These are phyloP conservation scores for Hipposideros larvatus DNA, from an alignment of 2,797 vertebrate species.

Conservation along the genomic window DNA sequence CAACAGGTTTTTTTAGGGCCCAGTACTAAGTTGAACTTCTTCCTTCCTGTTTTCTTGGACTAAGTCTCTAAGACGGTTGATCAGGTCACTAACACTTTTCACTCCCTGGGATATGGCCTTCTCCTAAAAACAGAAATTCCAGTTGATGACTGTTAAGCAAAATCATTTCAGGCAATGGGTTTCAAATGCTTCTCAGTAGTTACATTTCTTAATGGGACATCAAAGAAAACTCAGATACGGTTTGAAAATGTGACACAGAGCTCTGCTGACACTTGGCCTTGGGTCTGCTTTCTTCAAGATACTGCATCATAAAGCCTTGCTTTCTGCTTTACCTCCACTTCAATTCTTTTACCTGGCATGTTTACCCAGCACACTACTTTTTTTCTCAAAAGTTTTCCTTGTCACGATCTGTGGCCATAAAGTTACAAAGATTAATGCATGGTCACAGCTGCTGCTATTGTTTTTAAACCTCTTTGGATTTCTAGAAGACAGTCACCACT, in stretches of 20 bases:
- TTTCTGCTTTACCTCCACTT: not conserved
- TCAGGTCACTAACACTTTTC: not conserved
- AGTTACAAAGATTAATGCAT: constrained; percentile 1
- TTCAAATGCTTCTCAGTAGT: not conserved
- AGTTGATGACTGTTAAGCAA: not conserved
- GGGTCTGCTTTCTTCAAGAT: not conserved
- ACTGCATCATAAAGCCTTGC: not conserved
- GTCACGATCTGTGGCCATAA: not conserved
- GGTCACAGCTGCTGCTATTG: not conserved
- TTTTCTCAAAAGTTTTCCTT: not conserved
- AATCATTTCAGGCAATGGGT: not conserved
- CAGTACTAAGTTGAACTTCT: not conserved
- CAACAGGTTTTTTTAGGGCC: not conserved
- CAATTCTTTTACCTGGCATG: not conserved
- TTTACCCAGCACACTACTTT: not conserved
- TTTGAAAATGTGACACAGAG: not conserved
- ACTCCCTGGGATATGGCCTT: not conserved
- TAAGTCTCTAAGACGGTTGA: not conserved
- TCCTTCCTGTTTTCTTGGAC: not conserved
- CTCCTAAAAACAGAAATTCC: not conserved
- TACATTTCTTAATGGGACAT: not conserved
- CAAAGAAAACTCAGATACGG: not conserved
- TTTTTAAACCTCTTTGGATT: constrained; percentile 10
- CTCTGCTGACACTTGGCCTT: not conserved
- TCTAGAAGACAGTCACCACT: not conserved